Conservation (phyloP, 2,888 invertebrate species). For the Agonopterix arenella region DNA sequence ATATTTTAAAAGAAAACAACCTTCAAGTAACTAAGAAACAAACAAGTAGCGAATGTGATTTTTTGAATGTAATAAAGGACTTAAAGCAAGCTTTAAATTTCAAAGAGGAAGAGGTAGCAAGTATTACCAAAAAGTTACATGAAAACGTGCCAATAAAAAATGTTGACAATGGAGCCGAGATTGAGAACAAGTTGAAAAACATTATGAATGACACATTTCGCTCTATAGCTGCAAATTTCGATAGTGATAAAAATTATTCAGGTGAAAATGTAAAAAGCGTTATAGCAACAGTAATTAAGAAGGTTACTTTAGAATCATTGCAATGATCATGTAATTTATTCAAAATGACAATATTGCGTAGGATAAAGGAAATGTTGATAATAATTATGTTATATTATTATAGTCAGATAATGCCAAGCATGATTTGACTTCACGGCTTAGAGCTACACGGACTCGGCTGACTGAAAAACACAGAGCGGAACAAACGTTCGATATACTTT, state of each 20-base stretch:
- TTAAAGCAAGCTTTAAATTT: constrained; percentile 23
- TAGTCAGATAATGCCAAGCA: too few relatives aligned
- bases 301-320: constrained; percentile 46
- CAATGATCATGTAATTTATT: neutral
- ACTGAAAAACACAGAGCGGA: too few relatives aligned
- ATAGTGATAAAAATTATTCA: constrained; percentile 34
- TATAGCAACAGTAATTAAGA: constrained; percentile 51
- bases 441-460: too few relatives aligned
- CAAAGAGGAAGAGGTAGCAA: constrained; percentile 22
- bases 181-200: constrained; percentile 39
- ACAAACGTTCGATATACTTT: too few relatives aligned
- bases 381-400: too few relatives aligned
- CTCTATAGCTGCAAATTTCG: constrained; percentile 47
- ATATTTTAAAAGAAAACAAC: constrained; percentile 18
- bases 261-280: constrained; percentile 48
- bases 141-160: constrained; percentile 11
- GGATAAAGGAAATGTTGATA: too few relatives aligned
- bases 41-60: constrained; percentile 14
- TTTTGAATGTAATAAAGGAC: constrained; percentile 23
- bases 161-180: constrained; percentile 15
- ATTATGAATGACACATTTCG: constrained; percentile 64
- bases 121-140: constrained; percentile 15
- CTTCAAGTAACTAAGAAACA: constrained; percentile 5
- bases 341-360: too few relatives aligned
- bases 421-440: too few relatives aligned